Conservation (phyloP, 1,140 invertebrate species). For the Caligus rogercresseyi region DNA sequence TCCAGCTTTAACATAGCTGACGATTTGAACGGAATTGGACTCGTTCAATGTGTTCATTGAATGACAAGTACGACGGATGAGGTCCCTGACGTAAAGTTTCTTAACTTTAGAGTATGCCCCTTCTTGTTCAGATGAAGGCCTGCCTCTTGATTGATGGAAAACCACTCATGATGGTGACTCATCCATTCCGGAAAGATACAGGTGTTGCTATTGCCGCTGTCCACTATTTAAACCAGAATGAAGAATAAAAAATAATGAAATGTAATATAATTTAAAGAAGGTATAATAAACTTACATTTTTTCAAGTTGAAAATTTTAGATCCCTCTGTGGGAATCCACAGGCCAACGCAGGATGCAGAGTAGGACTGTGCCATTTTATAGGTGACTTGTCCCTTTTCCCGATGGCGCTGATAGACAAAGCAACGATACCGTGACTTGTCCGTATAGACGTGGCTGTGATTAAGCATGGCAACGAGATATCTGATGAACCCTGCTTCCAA, state of each 20-base stretch:
- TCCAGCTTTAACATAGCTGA: conserved; percentile 13
- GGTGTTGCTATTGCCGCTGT: background rate
- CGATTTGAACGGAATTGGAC: background rate
- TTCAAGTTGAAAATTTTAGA: conserved; percentile 10
- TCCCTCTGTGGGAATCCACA: conserved; percentile 8
- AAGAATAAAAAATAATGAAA: background rate
- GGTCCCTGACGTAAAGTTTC: background rate
- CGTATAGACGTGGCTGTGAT: conserved; percentile 16
- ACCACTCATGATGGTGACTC: conserved; percentile 10
- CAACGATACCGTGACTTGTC: conserved; percentile 16
- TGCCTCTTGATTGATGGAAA: background rate
- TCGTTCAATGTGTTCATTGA: background rate
- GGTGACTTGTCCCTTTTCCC: background rate
- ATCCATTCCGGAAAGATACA: conserved; percentile 11
- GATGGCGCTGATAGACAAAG: conserved; percentile 16
- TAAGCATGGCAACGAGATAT: conserved; percentile 43
- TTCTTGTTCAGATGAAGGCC: conserved; percentile 8
- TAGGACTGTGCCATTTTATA: conserved; percentile 14
- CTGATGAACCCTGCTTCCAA: conserved; percentile 73
- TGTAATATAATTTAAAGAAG: background rate
- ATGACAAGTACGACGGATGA: conserved; percentile 5
- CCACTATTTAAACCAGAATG: conserved; percentile 8
- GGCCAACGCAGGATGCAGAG: conserved; percentile 3
- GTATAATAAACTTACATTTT: conserved; percentile 4
- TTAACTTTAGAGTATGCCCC: conserved; percentile 4